Percentiles rank a stretch among this genome's conserved stretches.
Conservation (phyloP, 2,888 invertebrate genomes). For the Nomada hirtipes region DNA sequence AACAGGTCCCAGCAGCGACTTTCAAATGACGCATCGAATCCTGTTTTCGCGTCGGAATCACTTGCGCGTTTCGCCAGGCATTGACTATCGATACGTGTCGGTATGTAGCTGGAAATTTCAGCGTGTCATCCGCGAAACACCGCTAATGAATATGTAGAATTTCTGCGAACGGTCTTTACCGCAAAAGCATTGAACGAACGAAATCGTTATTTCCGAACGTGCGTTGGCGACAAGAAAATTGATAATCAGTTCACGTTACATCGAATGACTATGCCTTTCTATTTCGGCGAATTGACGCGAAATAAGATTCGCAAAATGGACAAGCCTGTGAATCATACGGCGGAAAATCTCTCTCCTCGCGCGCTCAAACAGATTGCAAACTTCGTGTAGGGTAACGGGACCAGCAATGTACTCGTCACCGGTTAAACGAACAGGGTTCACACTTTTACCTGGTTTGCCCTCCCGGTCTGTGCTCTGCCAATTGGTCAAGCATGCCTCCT, state of each 20-base stretch:
- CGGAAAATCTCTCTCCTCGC: not conserved
- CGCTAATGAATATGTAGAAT: constrained; percentile 59
- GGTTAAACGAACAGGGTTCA: constrained; percentile 60
- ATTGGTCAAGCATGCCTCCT: constrained; percentile 64
- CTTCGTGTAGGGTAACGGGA: not conserved
- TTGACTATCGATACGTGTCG: constrained; percentile 29
- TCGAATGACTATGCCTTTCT: not conserved
- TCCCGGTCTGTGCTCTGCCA: constrained; percentile 59
- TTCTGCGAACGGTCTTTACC: constrained; percentile 43
- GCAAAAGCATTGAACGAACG: constrained; percentile 7
- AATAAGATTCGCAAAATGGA: not conserved
- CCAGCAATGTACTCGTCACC: constrained; percentile 19
- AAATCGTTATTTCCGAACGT: constrained; percentile 12
- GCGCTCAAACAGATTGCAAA: not conserved
- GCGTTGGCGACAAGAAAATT: not conserved
- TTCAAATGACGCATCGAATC: constrained; percentile 42
- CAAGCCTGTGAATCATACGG: not conserved
- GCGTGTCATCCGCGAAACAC: constrained; percentile 31
- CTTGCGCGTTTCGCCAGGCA: constrained; percentile 20
- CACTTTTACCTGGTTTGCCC: constrained; percentile 49
- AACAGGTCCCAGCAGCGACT: not conserved
- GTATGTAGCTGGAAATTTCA: constrained; percentile 29
- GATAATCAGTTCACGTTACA: constrained; percentile 17
- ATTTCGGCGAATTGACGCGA: not conserved
- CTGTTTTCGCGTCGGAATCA: constrained; percentile 47